A percentile compares a stretch with the other conserved stretches of the same genome.
Conservation (phyloP, 1,140 invertebrate species). For the Nymphalis io region DNA sequence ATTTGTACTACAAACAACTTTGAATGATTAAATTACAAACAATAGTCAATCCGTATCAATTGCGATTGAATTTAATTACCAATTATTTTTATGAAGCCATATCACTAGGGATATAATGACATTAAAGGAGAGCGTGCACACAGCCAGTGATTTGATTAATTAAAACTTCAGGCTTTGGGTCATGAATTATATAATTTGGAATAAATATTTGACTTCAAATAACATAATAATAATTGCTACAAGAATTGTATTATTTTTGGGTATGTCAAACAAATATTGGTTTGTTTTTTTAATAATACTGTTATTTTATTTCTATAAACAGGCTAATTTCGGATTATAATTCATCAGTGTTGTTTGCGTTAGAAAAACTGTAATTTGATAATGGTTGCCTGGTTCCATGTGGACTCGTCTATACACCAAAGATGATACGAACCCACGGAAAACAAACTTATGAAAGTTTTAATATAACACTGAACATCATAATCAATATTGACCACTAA, state of each 20-base stretch:
- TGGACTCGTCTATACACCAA: too few species aligned
- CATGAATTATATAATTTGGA: not conserved
- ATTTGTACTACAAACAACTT: not conserved
- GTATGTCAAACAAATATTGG: not conserved
- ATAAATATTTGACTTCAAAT: not conserved
- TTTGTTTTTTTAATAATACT: too few species aligned
- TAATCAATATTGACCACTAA: too few species aligned
- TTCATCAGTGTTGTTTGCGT: too few species aligned
- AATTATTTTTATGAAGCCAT: constrained; percentile 9
- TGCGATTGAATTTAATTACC: constrained; percentile 2
- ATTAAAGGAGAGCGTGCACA: not conserved
- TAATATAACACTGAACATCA: too few species aligned
- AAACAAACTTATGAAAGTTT: not conserved
- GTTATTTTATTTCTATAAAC: too few species aligned
- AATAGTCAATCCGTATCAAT: constrained; percentile 6
- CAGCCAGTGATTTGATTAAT: constrained; percentile 12
- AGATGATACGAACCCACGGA: not conserved
- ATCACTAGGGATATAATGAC: constrained; percentile 1
- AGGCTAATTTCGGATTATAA: too few species aligned
- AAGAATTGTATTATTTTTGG: not conserved
- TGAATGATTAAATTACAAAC: not conserved
- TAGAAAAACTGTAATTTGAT: not conserved
- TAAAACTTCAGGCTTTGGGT: constrained; percentile 12
- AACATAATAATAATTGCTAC: not conserved
- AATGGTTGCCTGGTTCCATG: not conserved